Base-by-base conservation (phyloP, 2,888 invertebrate species). In the Brenthis ino region DNA sequence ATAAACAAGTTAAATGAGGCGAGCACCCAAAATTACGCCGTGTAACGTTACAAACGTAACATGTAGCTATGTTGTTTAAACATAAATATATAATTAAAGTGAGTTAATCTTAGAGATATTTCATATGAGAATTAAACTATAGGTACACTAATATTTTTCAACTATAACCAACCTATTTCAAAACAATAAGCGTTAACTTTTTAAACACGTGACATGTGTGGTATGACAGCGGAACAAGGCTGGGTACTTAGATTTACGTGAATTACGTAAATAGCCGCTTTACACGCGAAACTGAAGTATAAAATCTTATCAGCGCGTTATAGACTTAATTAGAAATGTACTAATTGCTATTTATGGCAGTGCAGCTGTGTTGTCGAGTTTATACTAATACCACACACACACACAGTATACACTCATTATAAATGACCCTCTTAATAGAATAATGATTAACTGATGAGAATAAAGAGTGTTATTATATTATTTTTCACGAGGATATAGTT, bases 281-380 rank as follows among this genome's bases (percentile, higher is more conserved):
- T 80, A 79, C 89, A 90, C 89, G 90, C 89, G 73, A 89, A 79
- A 71, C 72, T 72, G 74, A 64, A 53, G 69, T 61, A 86, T 87
- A 86, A 87, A 89, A 86, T 83, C 84, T 87, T 89, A 89, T 89
- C 89, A 83, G 78, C 80, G 79, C 82, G 80, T 83, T 85, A 83
- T 81, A 82, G 78, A 80, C 81, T 85, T 88, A 89, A 89, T 89
- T 88, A 89, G 82, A 79, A 75, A 76, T 79, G 77, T 78, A 80
- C 82, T 86, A 85, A 86, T 87, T 85, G 84, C 83, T 82, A 78
- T 87, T 88, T 87, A 87, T 84, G 77, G 78, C 79, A 74, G 77
- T 79, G 78, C 79, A 79, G 71, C 76, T 78, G 77, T 80, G 79
- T 80, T 81, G 79, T 77, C 75, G 76, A 75, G 77, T 80, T 79